Evolutionary conservation across 2,113 vertebrate species (phyloP).

Genomic region (Alaudala cheleensis): DNA sequence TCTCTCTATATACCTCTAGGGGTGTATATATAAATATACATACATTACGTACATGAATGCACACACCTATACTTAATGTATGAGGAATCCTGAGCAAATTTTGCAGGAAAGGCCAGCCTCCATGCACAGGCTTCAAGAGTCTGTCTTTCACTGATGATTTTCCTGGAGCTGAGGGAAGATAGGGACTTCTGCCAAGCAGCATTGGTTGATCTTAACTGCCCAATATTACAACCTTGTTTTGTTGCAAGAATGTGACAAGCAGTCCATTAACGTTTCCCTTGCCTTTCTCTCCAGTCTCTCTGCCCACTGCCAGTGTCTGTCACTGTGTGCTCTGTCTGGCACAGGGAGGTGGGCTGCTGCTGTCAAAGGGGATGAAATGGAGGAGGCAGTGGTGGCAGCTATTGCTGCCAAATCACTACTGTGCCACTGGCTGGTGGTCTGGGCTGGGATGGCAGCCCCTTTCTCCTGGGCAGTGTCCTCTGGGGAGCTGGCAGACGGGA

Average conservation of each 20-base stretch:
- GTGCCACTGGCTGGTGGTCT: background rate
- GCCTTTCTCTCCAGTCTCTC: background rate
- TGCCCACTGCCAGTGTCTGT: background rate
- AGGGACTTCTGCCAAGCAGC: fast-evolving
- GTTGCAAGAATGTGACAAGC: background rate
- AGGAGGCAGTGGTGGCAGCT: background rate
- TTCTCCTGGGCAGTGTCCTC: background rate
- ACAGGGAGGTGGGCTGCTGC: background rate
- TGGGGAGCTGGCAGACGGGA: background rate
- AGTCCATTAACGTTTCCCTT: fast-evolving
- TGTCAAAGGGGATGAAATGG: background rate
- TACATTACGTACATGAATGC: fast-evolving
- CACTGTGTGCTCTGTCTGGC: background rate
- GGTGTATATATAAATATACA: too few relatives aligned
- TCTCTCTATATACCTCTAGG: too few relatives aligned
- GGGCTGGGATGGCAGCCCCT: background rate
- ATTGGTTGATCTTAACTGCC: background rate
- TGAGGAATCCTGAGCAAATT: background rate
- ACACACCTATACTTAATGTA: background rate
- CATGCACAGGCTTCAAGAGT: background rate
- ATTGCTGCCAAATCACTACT: background rate
- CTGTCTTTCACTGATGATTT: background rate
- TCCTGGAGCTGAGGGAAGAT: background rate
- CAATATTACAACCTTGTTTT: background rate
- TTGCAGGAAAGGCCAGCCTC: background rate